Base-by-base conservation (phyloP, 37 sponge, comb jelly and placozoan genomes). In the Diacarnus erythraeanus region DNA sequence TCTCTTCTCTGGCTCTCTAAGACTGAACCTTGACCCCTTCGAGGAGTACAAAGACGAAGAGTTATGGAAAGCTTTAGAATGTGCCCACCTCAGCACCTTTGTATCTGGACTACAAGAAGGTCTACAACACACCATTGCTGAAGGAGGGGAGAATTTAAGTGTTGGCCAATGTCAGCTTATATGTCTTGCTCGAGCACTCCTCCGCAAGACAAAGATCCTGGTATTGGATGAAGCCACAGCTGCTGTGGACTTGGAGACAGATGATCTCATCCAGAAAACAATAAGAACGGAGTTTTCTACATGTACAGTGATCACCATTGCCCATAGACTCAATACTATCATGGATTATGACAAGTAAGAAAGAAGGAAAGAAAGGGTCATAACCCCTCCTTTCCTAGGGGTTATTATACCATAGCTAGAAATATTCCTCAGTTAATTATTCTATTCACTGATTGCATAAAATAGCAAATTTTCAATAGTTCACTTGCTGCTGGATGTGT, bases 241-340 rank as follows among this genome's bases (percentile, higher is more conserved):
- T 61, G 98, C 98, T 21, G 93, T 97, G n/a, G 98, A 97, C 67
- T 78, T 97, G 82, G 98, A 97, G 79, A 97, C 98, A 8, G 98
- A 97, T 83, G 93, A 86, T 38, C 59, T 94, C 56, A 94, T 97
- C 51, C 98, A 97, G 80, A 84, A 84, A 60, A 97, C 98, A 51
- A 97, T 97, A 35, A 68, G 93, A 6, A 85, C 68, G 1, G 87
- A 85, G 71, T 97, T 97, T 81, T 68, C 80, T 74, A 89, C 86
- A 61, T 89, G 95, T 43, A 97, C 98, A 6, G 91, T 97, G 5
- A 40, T 97, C 64, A 97, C 98, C 58, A 94, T 97, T 31, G 98
- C 98, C 56, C 98, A 97, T 54, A 76, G 98, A 38, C 90, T 97
- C 37, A 94, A 97, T 76, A 97, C 98, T 41, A 94, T 97, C 80